Evolutionary conservation across 2,113 vertebrate genomes (phyloP), one percentile per base, ranked within the genome.

Genomic region (Gymnorhina tibicen): DNA sequence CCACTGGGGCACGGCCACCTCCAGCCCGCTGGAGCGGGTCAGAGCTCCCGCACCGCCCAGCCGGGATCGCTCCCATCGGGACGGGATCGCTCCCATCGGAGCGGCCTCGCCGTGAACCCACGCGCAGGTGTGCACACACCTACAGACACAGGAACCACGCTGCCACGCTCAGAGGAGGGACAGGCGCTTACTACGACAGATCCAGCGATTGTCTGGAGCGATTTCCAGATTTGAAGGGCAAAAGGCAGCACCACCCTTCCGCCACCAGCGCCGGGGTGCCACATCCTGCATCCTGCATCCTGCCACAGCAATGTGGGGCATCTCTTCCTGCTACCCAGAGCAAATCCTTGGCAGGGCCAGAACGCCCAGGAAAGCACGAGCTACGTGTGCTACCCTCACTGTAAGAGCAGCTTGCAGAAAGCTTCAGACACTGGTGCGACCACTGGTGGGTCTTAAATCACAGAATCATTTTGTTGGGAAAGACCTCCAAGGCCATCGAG

Each of bases 401-500:
- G 3, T 11, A 73, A 37, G 6, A 47, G 14, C 5, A 49, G 66
- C 28, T 42, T 87, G 68, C 78, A 81, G 52, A 85, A 86, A 52
- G 27, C 52, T 72, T 52, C 67, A 91, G 63, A 35, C 22, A 16
- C 23, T 4, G 2, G 8, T 53, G 56, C 17, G 41, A 62, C 21
- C 42, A n/a, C 21, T 1, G 4, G 41, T 44, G 35, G 35, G 50
- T 35, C 75, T 81, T 70, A 72, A 66, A 73, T 82, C 41, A 30
- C n/a, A 60, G 55, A 68, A 76, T 39, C 6, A 13, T 47, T 47
- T n/a, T 0, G 0, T 3, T 62, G n/a, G 47, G 32, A 47, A 69
- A 62, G 24, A 6, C 5, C 30, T 62, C 47, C 10, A 1, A 41
- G 11, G 6, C 39, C 46, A 39, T 7, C 0, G 0, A 60, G n/a